Conservation (phyloP, 2,888 invertebrate species). For the Chymomyza fuscimana region DNA sequence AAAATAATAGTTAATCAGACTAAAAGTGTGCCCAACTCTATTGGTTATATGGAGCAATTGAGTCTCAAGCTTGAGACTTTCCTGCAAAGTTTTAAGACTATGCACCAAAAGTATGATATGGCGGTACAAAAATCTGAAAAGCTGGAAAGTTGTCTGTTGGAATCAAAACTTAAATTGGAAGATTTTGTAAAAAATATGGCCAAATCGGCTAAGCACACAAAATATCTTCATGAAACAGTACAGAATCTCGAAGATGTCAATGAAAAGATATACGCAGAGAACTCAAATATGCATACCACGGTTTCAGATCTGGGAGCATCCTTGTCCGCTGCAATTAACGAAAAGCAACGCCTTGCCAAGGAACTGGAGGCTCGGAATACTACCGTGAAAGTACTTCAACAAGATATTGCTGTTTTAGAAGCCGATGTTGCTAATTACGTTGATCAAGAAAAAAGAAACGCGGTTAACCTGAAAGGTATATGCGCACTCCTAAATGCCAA, state of each 20-base stretch:
- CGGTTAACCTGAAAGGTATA: not conserved
- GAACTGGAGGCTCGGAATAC: not conserved
- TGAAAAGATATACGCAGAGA: conserved; percentile 45
- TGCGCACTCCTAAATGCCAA: too few species aligned
- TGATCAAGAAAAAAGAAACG: conserved; percentile 10
- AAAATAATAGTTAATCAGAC: conserved; percentile 18
- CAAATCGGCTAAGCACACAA: conserved; percentile 32
- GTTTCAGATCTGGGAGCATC: conserved; percentile 30
- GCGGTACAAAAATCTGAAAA: not conserved
- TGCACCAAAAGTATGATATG: not conserved
- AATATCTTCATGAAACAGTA: conserved; percentile 44
- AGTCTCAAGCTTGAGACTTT: not conserved
- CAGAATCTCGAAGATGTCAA: conserved; percentile 48
- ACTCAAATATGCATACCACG: conserved; percentile 34
- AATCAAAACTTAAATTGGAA: not conserved
- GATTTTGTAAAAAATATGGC: conserved; percentile 7
- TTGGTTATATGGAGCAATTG: not conserved
- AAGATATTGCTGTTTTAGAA: conserved; percentile 3
- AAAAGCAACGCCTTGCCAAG: not conserved
- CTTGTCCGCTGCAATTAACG: not conserved
- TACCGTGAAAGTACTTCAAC: not conserved
- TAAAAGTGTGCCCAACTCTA: not conserved
- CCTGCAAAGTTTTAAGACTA: not conserved
- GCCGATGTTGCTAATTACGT: conserved; percentile 9
- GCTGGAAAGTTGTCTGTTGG: not conserved